Evolutionary conservation across 30 jellyfish, hydroid and myxozoan genomes (phyloP), one percentile per base, ranked within the genome.

Genomic region (Haliclystus octoradiatus): DNA sequence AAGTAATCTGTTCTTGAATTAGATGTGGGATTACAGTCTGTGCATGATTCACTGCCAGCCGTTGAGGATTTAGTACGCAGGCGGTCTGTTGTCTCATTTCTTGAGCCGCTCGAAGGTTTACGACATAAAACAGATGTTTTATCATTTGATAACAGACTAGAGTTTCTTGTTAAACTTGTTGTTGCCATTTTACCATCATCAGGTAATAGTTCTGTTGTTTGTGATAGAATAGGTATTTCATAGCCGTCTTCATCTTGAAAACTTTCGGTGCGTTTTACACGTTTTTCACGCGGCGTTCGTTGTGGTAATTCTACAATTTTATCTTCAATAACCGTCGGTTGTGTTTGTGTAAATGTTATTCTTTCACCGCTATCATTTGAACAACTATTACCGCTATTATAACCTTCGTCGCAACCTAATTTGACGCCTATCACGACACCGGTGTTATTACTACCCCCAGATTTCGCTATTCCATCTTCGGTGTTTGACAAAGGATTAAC

Each of bases 221-320:
- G 82, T 2, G 75, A 52, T 52, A 79, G 65, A 32, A 62, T 63
- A 33, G 97, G 97, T 33, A 88, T 70, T 72, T 88, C 97, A 63
- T 88, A 88, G 0, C 97, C 97, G 1, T 88, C 97, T 26, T 79
- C 94, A 62, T 88, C 97, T 28, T 82, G 92, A 12, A 81, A 81
- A 63, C 92, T 79, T 27, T 70, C 92, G 74, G 46, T 29, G 33
- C 68, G 31, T 23, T 53, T 9, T 75, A 50, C 28, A 5, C 57
- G 9, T 40, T 40, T 40, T 19, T 40, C 57, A 14, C 26, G 74
- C 74, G 62, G 83, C 15, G 29, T 34, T 29, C 32, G 71, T 31
- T 2, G 47, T 25, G 12, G 50, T 14, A 0, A 27, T 65, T 40
- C n/a, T 35, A 68, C 52, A 76, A 50, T 13, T 75, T 50, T 72